Percentiles rank a stretch among this genome's conserved stretches.
phyloP scores from a whole-genome alignment of 2,888 invertebrate genomes.

The Thera britannica region DNA sequence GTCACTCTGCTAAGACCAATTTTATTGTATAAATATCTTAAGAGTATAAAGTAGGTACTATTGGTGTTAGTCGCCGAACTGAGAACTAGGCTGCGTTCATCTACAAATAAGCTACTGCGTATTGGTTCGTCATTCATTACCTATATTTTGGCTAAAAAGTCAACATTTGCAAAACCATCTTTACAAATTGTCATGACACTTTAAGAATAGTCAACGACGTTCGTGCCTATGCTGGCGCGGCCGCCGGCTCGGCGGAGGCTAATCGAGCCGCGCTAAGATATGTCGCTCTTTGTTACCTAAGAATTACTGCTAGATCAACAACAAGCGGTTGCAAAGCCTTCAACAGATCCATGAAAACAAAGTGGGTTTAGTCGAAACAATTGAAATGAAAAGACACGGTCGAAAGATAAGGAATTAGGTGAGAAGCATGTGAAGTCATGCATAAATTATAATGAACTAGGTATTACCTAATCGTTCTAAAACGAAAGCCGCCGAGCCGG shows the following conservation, averaged over 20 bases:
- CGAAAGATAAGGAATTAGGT: constrained; percentile 45
- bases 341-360: constrained; percentile 56
- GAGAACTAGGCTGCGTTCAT: constrained; percentile 81
- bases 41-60: constrained; percentile 74
- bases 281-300: constrained; percentile 69
- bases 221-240: constrained; percentile 55
- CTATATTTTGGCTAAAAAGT: constrained; percentile 84
- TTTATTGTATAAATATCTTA: constrained; percentile 80
- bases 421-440: constrained; percentile 63
- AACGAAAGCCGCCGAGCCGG: constrained; percentile 58
- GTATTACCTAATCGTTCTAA: constrained; percentile 46
- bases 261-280: constrained; percentile 66
- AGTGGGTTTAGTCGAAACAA: constrained; percentile 58
- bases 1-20: constrained; percentile 80
- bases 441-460: constrained; percentile 48
- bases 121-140: constrained; percentile 83
- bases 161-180: constrained; percentile 83
- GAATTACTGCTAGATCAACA: constrained; percentile 57
- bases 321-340: constrained; percentile 62
- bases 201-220: constrained; percentile 82
- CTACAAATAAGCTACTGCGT: constrained; percentile 83
- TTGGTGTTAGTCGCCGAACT: constrained; percentile 82
- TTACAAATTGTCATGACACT: constrained; percentile 83
- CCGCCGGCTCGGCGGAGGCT: constrained; percentile 64
- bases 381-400: constrained; percentile 45